Evolutionary conservation across 2,888 invertebrate species (phyloP), one percentile per base, ranked within the genome.

Genomic region (Cerastis rubricosa): DNA sequence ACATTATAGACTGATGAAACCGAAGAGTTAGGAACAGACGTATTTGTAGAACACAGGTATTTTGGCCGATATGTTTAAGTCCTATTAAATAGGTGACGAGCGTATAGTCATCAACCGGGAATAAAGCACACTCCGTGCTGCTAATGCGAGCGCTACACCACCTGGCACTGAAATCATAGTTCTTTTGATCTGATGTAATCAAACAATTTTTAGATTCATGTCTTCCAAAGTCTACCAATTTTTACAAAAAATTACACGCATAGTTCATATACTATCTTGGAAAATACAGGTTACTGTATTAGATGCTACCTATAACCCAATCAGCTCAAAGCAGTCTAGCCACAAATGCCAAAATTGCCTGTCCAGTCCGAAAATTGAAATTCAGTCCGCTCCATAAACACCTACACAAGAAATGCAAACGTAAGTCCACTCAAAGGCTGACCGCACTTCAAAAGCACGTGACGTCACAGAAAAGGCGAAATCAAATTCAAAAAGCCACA

Each of bases 401-500:
- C 61, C 54, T 49, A 78, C 57, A 86, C 84, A 83, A 74, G 76
- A 68, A 82, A 86, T 76, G 73, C 81, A 83, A 86, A 78, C 71
- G 40, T 61, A 72, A 78, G 84, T 78, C 88, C 87, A 84, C 84
- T 85, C 85, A 86, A 88, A 88, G 86, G 85, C 84, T 85, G 83
- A 88, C 89, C 89, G 78, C 86, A 88, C 88, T 87, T 88, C 89
- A 91, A 88, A 87, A 87, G 82, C 86, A 83, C 83, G 81, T 89
- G 89, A 90, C 90, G 89, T 89, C 87, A 90, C 83, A 84, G 84
- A 90, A 92, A 91, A 91, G 90, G 88, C 90, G 86, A 87, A 92
- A 91, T 90, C 90, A 87, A 89, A 88, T 85, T 86, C 86, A 90
- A 91, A 92, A 90, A 90, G 91, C 89, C 90, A 87, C 90, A 88